Evolutionary conservation across 2,113 vertebrate species (phyloP).

Genomic region (Thamnophis sirtalis): DNA sequence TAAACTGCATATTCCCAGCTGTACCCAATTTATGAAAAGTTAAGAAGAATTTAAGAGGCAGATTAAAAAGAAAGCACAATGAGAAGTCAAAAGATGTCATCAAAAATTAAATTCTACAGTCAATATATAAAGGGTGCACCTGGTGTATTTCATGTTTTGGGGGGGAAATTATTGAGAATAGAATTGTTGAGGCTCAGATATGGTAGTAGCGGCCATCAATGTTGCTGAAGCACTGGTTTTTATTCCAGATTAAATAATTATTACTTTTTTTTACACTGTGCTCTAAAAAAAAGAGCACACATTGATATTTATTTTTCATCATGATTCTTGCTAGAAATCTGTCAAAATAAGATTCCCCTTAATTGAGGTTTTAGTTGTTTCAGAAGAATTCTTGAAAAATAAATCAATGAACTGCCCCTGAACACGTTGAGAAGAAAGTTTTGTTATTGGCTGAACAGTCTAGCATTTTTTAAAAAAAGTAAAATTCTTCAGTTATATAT

Average conservation of each 20-base stretch:
- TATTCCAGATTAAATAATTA: conserved; percentile 2
- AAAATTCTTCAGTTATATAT: neutral
- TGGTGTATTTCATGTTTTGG: neutral
- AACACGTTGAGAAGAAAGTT: neutral
- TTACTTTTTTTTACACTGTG: neutral
- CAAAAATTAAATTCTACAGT: neutral
- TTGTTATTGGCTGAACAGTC: neutral
- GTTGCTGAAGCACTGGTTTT: neutral
- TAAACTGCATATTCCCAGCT: neutral
- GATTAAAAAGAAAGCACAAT: neutral
- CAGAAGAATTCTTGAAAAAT: no score
- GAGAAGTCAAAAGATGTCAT: neutral
- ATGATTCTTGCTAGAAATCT: no score
- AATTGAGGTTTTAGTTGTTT: no score
- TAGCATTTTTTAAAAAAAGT: neutral
- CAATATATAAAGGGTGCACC: neutral
- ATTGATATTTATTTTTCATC: neutral
- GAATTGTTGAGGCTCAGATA: neutral
- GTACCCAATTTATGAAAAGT: neutral
- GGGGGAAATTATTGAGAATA: neutral
- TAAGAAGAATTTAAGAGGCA: neutral
- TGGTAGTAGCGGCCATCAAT: neutral
- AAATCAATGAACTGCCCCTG: neutral
- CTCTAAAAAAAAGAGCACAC: neutral
- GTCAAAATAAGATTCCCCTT: no score